Base-by-base conservation (phyloP, 2,797 vertebrate species). In the Enteromius anoplus region DNA sequence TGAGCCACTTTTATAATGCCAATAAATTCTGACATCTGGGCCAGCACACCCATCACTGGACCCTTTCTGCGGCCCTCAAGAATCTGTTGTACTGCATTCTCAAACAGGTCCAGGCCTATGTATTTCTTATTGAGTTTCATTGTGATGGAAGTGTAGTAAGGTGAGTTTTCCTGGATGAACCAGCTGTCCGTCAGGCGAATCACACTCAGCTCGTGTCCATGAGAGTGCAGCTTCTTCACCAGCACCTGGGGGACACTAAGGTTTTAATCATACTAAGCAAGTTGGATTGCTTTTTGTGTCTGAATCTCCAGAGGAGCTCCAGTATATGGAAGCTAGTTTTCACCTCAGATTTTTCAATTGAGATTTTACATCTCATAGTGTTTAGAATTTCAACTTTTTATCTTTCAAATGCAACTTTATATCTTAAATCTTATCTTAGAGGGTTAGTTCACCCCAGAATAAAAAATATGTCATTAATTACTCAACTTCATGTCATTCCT, bases 161-260 rank as follows among this genome's bases (percentile, higher is more conserved):
- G 47, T 17, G 84, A 84, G 23, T 62, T 29, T 40, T 85, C 84
- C 1, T 77, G 32, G 45, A 87, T 78, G 78, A 75, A 86, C 85
- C 82, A 88, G 82, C 76, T 86, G 11, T 34, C 60, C 4, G 77
- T 55, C 9, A 45, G 19, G 3, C 71, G 75, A 71, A 88, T 51
- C 65, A 87, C 84, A 11, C 73, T 87, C 45, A 87, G 66, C 69
- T 66, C 29, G 7, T 87, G 82, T 32, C 84, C 84, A 19, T 45
- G 75, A 58, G 73, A 80, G 26, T 86, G 84, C 0, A 87, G 70
- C 55, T 82, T 76, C 55, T 82, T 78, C 23, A 87, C 75, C 49
- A 86, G 75, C 14, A 78, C 69, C 76, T 84, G 10, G 4, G 2
- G 17, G 58, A 37, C 40, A 73, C 19, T 5, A 2, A 37, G 5